These are phyloP conservation scores for Syrista parreyssii DNA, from an alignment of 2,888 invertebrate genomes.

Conservation along the genomic window DNA sequence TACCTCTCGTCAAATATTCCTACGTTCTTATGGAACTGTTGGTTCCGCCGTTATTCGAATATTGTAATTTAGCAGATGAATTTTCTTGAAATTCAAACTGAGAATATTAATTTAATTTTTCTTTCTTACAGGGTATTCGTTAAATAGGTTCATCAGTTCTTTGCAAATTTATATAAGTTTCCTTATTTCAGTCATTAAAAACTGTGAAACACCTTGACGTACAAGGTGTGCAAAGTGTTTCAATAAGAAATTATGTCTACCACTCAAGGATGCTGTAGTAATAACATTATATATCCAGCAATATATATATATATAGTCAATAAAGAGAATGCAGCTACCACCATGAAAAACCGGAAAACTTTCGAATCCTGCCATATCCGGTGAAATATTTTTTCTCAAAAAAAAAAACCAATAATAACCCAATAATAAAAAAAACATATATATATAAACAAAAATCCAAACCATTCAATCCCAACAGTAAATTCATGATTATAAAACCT, in stretches of 20 bases:
- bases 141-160: neutral
- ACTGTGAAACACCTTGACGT: neutral
- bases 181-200: neutral
- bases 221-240: neutral
- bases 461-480: neutral
- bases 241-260: neutral
- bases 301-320: neutral
- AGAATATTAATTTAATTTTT: neutral
- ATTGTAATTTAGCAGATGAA: neutral
- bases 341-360: neutral
- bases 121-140: neutral
- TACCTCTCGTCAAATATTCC: neutral
- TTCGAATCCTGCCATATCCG: neutral
- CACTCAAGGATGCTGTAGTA: neutral
- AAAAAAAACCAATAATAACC: neutral
- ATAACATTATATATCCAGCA: neutral
- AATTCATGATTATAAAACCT: neutral
- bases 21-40: neutral
- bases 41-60: neutral
- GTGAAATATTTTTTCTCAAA: neutral
- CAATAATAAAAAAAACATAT: neutral
- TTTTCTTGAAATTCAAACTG: neutral
- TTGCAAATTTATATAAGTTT: neutral
- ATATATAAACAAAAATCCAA: neutral
- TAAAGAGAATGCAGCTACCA: neutral